Base-by-base conservation (phyloP, 2,113 vertebrate genomes). In the Ictidomys tridecemlineatus region DNA sequence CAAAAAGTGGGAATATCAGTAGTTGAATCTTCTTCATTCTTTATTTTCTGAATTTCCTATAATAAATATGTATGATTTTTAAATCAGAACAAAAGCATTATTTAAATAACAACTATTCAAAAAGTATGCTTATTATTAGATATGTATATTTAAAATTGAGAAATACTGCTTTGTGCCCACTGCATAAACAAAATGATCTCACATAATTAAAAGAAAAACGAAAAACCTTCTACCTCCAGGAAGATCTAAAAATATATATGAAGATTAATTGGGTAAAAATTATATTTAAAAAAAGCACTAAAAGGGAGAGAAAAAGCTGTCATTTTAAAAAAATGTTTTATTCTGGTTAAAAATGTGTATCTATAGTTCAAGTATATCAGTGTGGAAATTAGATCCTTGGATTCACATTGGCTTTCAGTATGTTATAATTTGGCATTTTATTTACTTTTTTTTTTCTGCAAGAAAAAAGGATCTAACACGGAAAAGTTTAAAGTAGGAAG, bases 181-280 rank as follows among this genome's bases (percentile, higher is more conserved):
- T 94, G 86, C 70, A 96, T 45, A 96, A 82, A 89, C 84, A 92
- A 95, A 98, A 96, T 94, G 51, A 87, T 74, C 5, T 96, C 63
- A 76, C 63, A 72, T 37, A 92, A 73, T 96, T 97, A 8, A 58
- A 58, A 58, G 22, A 58, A 97, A 97, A 97, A 94, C 42, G 58
- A 95, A 97, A 93, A 51, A 76, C 48, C 37, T 95, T 92, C 45
- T 17, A 72, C 61, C 74, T 98, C 45, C 48, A 76, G 72, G 92
- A 97, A 80, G 1, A 97, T 84, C 16, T 91, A 86, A 95, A 93
- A 87, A 87, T 94, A 67, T 65, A 88, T 96, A 94, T 84, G 10
- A 34, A 95, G 28, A 89, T 92, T 85, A 93, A 88, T 96, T 78
- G 63, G 7, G 6, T 83, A 76, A 91, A 51, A 97, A 61, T 8